Base-by-base conservation (phyloP, 2,113 vertebrate genomes). In the Pleuronectes platessa region DNA sequence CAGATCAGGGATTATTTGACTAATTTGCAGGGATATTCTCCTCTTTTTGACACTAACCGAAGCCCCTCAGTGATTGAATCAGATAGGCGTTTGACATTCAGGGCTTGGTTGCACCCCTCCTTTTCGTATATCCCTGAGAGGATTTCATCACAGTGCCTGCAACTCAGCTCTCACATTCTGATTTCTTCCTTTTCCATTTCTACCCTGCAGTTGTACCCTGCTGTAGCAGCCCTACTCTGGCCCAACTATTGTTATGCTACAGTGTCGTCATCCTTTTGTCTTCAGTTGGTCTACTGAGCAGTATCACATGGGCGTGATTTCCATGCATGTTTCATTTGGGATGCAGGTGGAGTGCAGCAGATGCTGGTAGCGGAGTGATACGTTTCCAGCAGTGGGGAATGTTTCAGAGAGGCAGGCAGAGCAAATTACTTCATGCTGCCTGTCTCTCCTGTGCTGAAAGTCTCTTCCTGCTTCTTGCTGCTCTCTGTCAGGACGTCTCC, bases 31-130 rank as follows among this genome's bases (percentile, higher is more conserved):
- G 35, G 77, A 81, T 68, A 17, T 56, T 76, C 70, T 84, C 24
- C 35, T 71, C 68, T 71, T 55, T 76, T 65, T 78, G 77, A 72
- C 66, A 66, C 47, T 45, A 79, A 42, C 47, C 11, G 56, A 56
- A 66, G 61, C 74, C 11, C 27, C 1, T 53, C 63, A 49, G 35
- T 45, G 79, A 84, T 79, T 53, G 66, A 79, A 76, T 71, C 51
- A 35, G 68, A 74, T 55, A 59, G 68, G 68, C 26, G 13, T 82
- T 84, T 87, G 82, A 84, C 80, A 87, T 83, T 86, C 82, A 80
- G 68, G 55, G 60, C 78, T 70, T 1, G 66, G 27, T 68, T 64
- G 55, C 74, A 27, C 67, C 2, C 31, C 27, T 65, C 59, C 7
- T 61, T 72, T 74, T 78, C 13, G 27, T 61, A 71, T 84, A 82